These are phyloP conservation scores for Cyrtonyx montezumae DNA, from an alignment of 2,113 vertebrate species.

Conservation along the genomic window DNA sequence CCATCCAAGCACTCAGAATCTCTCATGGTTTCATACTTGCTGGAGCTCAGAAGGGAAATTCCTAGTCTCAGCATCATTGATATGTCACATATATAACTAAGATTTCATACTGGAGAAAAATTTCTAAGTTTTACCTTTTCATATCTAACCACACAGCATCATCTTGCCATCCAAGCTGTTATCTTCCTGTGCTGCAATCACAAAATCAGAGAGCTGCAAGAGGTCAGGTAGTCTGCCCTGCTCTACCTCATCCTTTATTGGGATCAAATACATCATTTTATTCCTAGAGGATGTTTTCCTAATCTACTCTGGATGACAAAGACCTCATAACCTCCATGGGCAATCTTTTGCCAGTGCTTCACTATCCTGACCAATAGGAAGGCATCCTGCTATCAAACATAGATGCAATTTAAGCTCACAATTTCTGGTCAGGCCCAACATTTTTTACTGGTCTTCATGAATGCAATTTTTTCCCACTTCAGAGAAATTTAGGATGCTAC, in stretches of 20 bases:
- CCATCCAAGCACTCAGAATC: background rate
- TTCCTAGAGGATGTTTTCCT: background rate
- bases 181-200: background rate
- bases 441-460: background rate
- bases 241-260: background rate
- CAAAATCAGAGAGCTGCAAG: background rate
- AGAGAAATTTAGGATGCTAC: background rate
- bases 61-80: background rate
- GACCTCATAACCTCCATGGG: background rate
- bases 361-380: background rate
- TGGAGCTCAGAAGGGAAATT: background rate
- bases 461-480: background rate
- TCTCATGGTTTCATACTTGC: background rate
- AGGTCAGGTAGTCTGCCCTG: background rate
- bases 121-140: background rate
- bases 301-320: background rate
- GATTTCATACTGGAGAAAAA: background rate
- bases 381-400: background rate
- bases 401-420: background rate
- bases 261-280: slow-evolving; percentile 22
- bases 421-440: background rate
- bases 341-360: background rate
- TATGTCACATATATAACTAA: background rate
- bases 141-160: background rate
- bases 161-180: background rate